A percentile compares a stretch with the other conserved stretches of the same genome.
Evolutionary conservation across 2,797 vertebrate species (phyloP).

Genomic region (Coregonus sp.): DNA sequence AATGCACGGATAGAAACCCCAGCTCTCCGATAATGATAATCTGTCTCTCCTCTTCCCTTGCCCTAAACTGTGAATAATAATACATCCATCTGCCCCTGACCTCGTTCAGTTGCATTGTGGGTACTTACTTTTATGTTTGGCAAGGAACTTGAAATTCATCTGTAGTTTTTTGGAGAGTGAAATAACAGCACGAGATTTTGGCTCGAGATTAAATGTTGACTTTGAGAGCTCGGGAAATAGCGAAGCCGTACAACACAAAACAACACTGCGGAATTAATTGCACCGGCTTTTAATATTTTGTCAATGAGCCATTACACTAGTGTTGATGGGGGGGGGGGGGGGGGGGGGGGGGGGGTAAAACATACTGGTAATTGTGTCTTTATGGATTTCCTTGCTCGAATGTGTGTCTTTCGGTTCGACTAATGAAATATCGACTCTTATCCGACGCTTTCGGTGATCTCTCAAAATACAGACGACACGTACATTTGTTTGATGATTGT

Average conservation of each 20-base stretch:
- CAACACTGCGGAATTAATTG: background rate
- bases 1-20: background rate
- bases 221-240: background rate
- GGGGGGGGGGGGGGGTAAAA: background rate
- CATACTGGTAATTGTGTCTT: background rate
- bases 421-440: background rate
- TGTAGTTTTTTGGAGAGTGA: background rate
- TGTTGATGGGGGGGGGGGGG: background rate
- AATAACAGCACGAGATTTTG: background rate
- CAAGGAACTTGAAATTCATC: background rate
- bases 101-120: background rate
- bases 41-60: background rate
- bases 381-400: background rate
- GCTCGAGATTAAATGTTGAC: background rate
- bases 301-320: background rate
- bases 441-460: background rate
- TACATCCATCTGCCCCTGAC: background rate
- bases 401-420: background rate
- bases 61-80: background rate
- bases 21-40: background rate
- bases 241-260: background rate
- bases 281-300: background rate
- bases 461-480: background rate
- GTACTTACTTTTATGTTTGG: background rate
- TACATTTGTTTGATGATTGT: background rate